Evolutionary conservation across 2,797 vertebrate genomes (phyloP).

Genomic region (Oreortyx pictus): DNA sequence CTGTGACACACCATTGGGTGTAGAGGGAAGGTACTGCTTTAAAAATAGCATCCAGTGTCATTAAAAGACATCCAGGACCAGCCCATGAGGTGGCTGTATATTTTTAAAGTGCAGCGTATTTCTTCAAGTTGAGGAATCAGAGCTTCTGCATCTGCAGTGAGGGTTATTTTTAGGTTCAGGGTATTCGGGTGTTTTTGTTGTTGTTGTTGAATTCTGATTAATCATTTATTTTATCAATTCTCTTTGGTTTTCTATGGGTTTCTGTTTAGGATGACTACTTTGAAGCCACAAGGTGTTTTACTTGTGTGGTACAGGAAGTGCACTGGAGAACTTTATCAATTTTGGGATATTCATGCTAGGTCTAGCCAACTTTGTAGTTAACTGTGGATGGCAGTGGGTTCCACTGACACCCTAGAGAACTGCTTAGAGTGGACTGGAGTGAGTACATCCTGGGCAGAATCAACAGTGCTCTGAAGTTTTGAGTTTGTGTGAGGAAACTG

Average conservation of each 20-base stretch:
- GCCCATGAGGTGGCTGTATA: neutral
- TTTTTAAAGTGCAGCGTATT: neutral
- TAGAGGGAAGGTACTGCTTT: neutral
- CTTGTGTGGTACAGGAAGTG: neutral
- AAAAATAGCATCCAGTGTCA: neutral
- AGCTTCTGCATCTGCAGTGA: neutral
- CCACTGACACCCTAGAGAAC: accelerated
- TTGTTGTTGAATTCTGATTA: neutral
- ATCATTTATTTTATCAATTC: neutral
- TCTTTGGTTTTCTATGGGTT: neutral
- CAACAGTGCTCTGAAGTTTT: neutral
- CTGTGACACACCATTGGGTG: neutral
- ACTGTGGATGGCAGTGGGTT: neutral
- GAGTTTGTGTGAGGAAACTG: neutral
- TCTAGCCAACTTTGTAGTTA: neutral
- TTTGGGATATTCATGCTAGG: neutral
- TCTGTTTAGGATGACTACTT: neutral
- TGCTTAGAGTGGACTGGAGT: accelerated
- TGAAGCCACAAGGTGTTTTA: neutral
- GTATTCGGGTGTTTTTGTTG: neutral
- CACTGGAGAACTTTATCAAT: neutral
- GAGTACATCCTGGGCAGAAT: accelerated
- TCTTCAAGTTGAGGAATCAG: neutral
- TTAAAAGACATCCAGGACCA: neutral
- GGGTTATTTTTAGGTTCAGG: neutral